Evolutionary conservation across 2,113 vertebrate genomes (phyloP).

Genomic region (Peromyscus californicus): DNA sequence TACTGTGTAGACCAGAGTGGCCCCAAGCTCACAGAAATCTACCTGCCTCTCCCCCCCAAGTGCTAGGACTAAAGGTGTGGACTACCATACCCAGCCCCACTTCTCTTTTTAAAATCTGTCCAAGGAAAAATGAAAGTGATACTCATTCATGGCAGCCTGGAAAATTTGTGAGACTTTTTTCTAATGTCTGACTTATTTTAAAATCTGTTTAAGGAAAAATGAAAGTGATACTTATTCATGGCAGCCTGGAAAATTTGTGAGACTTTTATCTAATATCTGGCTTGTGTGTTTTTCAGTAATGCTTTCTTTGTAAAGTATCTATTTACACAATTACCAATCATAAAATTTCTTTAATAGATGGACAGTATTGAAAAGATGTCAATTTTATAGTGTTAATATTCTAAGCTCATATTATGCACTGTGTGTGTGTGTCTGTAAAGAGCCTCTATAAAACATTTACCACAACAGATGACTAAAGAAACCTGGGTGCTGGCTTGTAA

Average conservation of each 20-base stretch:
- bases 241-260: neutral
- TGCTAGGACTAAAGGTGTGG: neutral
- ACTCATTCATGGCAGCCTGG: neutral
- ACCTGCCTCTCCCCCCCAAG: neutral
- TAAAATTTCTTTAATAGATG: conserved; percentile 30
- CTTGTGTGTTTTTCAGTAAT: conserved; percentile 26
- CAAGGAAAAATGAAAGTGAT: conserved; percentile 42
- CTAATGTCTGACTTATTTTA: neutral
- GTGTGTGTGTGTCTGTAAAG: neutral
- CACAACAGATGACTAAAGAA: conserved; percentile 37
- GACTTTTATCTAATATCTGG: neutral
- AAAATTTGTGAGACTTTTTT: neutral
- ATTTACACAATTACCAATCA: conserved; percentile 3
- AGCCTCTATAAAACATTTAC: conserved; percentile 42
- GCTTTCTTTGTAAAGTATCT: conserved; percentile 12
- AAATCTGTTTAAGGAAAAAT: conserved; percentile 3
- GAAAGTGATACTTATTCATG: conserved; percentile 13
- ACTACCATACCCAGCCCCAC: neutral
- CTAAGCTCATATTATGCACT: conserved; percentile 33
- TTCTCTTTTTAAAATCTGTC: neutral
- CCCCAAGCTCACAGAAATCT: neutral
- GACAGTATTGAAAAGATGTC: conserved; percentile 25
- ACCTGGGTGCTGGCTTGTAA: conserved; percentile 52
- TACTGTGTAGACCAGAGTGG: neutral
- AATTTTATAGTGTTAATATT: conserved; percentile 47